phyloP scores from a whole-genome alignment of 2,113 vertebrate genomes.

The Coracopsis vasa region DNA sequence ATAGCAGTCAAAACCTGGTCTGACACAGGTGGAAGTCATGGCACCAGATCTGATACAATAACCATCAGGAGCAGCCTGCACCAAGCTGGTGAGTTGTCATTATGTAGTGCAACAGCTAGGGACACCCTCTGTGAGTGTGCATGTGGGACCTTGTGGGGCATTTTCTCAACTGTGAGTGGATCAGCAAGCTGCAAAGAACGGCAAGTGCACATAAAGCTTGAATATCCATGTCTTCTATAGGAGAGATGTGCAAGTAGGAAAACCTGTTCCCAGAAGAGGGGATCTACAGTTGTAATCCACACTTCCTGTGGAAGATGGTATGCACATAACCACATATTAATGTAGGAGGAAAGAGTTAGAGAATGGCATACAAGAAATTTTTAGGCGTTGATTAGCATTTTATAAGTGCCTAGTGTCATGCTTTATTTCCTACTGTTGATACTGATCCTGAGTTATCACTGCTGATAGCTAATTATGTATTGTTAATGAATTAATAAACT shows the following conservation, averaged over 20 bases:
- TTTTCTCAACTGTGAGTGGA: background rate
- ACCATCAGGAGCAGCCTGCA: background rate
- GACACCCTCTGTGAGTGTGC: background rate
- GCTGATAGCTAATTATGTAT: background rate
- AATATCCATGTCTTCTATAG: background rate
- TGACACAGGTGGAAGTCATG: background rate
- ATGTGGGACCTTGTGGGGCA: background rate
- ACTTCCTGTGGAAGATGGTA: background rate
- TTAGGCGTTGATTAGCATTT: background rate
- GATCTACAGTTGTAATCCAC: background rate
- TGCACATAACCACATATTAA: fast-evolving
- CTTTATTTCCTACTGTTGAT: background rate
- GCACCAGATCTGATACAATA: background rate
- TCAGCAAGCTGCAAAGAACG: background rate
- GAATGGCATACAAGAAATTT: background rate
- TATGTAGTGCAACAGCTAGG: background rate
- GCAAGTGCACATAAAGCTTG: background rate
- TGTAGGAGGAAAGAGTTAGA: background rate
- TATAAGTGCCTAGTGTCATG: background rate
- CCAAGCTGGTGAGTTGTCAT: background rate
- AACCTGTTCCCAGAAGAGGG: background rate
- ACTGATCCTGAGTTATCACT: background rate
- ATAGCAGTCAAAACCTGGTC: background rate
- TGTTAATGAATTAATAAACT: background rate
- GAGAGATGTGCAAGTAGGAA: background rate